A percentile compares a stretch with the other conserved stretches of the same genome.
Evolutionary conservation across 37 sponge, comb jelly and placozoan species (phyloP).

Genomic region (Theonella swinhoei): DNA sequence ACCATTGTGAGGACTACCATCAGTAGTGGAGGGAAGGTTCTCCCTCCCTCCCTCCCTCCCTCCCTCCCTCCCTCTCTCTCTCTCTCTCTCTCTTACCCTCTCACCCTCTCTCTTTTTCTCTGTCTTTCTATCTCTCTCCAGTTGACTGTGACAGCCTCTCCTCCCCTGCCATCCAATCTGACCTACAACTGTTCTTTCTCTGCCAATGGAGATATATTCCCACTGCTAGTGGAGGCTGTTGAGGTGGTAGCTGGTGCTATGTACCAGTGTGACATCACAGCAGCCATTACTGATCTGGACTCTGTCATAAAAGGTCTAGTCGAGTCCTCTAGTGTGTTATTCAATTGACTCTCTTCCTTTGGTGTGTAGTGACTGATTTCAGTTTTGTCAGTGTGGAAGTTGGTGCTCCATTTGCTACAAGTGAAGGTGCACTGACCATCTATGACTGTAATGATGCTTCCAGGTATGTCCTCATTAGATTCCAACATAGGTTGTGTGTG

Average conservation of each 20-base stretch:
- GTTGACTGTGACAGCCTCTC: slow-evolving; percentile 18
- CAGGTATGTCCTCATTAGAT: too few relatives aligned
- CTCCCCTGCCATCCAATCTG: slow-evolving; percentile 11
- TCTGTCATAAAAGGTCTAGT: not conserved
- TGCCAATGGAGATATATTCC: slow-evolving; percentile 13
- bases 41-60: too few relatives aligned
- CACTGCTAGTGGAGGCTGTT: slow-evolving; percentile 1
- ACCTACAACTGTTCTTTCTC: slow-evolving; percentile 30
- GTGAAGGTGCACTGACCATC: slow-evolving; percentile 3
- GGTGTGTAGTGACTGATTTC: slow-evolving; percentile 17
- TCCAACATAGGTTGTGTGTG: too few relatives aligned
- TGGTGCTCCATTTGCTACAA: slow-evolving; percentile 27
- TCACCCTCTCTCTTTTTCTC: not conserved
- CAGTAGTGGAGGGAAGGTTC: too few relatives aligned
- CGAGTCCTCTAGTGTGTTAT: not conserved
- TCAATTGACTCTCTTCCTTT: not conserved
- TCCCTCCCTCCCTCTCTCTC: too few relatives aligned
- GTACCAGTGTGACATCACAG: slow-evolving; percentile 34
- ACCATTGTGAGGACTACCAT: slow-evolving; percentile 7
- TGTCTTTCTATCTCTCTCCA: not conserved
- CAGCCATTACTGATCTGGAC: not conserved
- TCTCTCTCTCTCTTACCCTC: too few relatives aligned
- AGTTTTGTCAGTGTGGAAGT: slow-evolving; percentile 37
- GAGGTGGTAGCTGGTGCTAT: not conserved
- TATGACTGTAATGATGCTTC: slow-evolving; percentile 4